Base-by-base conservation (phyloP, 2,797 vertebrate genomes). In the Amniataba percoides region DNA sequence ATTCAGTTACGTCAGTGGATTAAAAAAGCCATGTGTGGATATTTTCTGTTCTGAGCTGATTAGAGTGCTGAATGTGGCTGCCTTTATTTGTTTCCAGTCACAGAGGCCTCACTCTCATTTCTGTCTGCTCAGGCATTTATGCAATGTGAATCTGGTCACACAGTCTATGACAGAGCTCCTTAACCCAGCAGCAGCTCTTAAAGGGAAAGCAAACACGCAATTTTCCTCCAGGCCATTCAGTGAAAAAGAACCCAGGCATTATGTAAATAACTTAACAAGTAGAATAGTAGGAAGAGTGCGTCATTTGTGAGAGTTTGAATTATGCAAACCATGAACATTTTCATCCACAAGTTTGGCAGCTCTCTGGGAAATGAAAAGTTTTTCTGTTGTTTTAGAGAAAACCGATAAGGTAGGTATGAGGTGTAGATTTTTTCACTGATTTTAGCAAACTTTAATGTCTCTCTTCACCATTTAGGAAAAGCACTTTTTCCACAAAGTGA, bases 401-500 rank as follows among this genome's bases (percentile, higher is more conserved):
- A 46, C 34, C 43, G 16, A 46, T 25, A 58, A 14, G 0, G 0
- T 0, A 12, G 6, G 0, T 31, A 27, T 21, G 10, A 25, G 43
- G 25, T 34, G 14, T 23, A 18, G 27, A 3, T 56, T 9, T 3
- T 21, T 55, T 52, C 15, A 27, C 49, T 61, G 3, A 15, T 62
- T 58, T 65, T 3, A 48, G 12, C 1, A 46, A 49, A 27, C 16
- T 57, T 58, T 5, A 59, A 56, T 15, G 21, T 67, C 8, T 0
- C 1, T 1, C 12, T 43, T 39, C 15, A 7, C 34, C n/a, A 43
- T 83, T 6, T 78, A 99, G 98, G 98, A 99, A 90, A 99, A 99
- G 71, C 98, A 99, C 13, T 99, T 99, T 93, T 99, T 99, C 90
- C 97, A 99, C 93, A 99, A 99, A 93, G 98, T 99, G 66, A 99